A percentile compares a stretch with the other conserved stretches of the same genome.
Evolutionary conservation across 2,888 invertebrate species (phyloP).

Genomic region (Hirtodrosophila confusa): DNA sequence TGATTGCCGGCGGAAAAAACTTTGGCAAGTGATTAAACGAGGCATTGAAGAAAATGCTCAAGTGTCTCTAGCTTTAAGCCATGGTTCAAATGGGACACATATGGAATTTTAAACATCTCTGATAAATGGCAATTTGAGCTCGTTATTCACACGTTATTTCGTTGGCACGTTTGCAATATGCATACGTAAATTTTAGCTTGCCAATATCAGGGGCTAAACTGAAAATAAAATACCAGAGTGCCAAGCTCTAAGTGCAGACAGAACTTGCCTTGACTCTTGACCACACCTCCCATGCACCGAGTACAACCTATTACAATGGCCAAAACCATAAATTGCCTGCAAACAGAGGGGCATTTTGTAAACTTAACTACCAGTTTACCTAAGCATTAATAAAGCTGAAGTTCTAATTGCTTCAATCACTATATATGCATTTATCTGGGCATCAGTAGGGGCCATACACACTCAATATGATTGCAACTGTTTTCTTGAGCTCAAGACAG

Average conservation of each 20-base stretch:
- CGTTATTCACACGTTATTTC: conserved; percentile 59
- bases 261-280: conserved; percentile 10
- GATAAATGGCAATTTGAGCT: conserved; percentile 36
- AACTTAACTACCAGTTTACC: no score
- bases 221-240: not conserved
- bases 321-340: no score
- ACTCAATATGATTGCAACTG: no score
- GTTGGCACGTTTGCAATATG: conserved; percentile 54
- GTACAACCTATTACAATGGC: no score
- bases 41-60: conserved; percentile 2
- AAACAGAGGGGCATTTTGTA: no score
- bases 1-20: conserved; percentile 33
- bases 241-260: conserved; percentile 11
- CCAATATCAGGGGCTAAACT: conserved; percentile 10
- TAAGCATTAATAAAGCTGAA: no score
- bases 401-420: no score
- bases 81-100: conserved; percentile 8
- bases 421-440: no score
- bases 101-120: conserved; percentile 18
- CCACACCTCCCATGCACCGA: conserved; percentile 18
- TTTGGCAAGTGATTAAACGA: conserved; percentile 7
- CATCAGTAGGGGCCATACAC: no score
- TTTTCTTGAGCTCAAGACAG: no score
- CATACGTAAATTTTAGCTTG: conserved; percentile 37
- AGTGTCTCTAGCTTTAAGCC: conserved; percentile 5